These are phyloP conservation scores for Panzeria rudis DNA, from an alignment of 2,888 invertebrate species.

Conservation along the genomic window DNA sequence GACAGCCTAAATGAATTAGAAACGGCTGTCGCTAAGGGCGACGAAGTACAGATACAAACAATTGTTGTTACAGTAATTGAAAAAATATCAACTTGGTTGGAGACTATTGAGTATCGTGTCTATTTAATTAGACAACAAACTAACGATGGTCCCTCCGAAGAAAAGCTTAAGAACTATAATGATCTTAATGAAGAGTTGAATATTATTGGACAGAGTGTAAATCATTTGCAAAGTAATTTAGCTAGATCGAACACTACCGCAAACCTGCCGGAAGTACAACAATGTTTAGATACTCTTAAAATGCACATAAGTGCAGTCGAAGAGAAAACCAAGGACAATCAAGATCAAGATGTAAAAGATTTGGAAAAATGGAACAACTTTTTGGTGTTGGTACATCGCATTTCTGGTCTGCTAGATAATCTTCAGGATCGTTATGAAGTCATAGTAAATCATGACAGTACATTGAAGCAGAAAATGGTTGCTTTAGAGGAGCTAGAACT, in stretches of 20 bases:
- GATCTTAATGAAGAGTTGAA: slow-evolving; percentile 88
- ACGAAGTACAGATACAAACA: slow-evolving; percentile 87
- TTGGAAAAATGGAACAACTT: slow-evolving; percentile 90
- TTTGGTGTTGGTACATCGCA: slow-evolving; percentile 86
- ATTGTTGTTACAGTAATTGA: slow-evolving; percentile 90
- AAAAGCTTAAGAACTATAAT: slow-evolving; percentile 86
- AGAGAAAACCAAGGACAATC: slow-evolving; percentile 87
- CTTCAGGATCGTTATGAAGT: slow-evolving; percentile 80
- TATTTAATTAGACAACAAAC: slow-evolving; percentile 86
- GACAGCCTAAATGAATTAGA: slow-evolving; percentile 81
- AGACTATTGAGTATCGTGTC: slow-evolving; percentile 92
- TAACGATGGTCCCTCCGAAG: slow-evolving; percentile 86
- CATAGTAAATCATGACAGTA: slow-evolving; percentile 85
- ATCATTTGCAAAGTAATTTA: slow-evolving; percentile 86
- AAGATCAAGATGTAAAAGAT: slow-evolving; percentile 85
- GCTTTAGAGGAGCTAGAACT: slow-evolving; percentile 89
- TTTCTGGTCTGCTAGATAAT: slow-evolving; percentile 76
- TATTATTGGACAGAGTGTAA: slow-evolving; percentile 88
- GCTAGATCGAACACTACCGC: slow-evolving; percentile 80
- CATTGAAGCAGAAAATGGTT: slow-evolving; percentile 88
- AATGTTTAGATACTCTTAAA: slow-evolving; percentile 86
- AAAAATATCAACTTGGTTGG: slow-evolving; percentile 92
- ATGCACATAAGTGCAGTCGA: slow-evolving; percentile 89
- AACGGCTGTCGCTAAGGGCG: slow-evolving; percentile 86
- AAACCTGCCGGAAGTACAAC: slow-evolving; percentile 84